Conservation (phyloP, 1,140 invertebrate genomes). For the Luehdorfia chinensis region DNA sequence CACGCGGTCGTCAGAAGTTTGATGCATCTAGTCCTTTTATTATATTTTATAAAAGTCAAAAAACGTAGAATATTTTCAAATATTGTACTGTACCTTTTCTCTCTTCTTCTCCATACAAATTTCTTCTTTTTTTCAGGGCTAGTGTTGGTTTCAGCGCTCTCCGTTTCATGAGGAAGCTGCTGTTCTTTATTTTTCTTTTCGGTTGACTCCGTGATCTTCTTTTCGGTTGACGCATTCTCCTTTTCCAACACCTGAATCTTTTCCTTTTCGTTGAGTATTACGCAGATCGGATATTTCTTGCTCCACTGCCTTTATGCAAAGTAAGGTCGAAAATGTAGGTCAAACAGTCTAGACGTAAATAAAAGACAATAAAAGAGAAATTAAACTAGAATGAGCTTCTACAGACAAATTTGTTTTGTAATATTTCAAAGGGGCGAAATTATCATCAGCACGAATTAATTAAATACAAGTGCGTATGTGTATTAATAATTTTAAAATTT, state of each 20-base stretch:
- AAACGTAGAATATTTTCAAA: too few relatives aligned
- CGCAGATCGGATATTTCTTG: constrained; percentile 94
- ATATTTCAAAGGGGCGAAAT: too few relatives aligned
- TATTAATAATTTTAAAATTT: too few relatives aligned
- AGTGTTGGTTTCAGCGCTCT: constrained; percentile 53
- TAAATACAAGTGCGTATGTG: not conserved
- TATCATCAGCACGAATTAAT: too few relatives aligned
- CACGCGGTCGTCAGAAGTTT: too few relatives aligned
- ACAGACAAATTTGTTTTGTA: too few relatives aligned
- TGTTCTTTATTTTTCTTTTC: constrained; percentile 53
- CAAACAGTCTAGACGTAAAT: constrained; percentile 1
- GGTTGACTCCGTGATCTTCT: constrained; percentile 31
- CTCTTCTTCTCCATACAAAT: constrained; percentile 60
- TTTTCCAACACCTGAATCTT: constrained; percentile 70
- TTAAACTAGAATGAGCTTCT: too few relatives aligned
- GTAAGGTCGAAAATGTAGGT: constrained; percentile 21
- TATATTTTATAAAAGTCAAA: too few relatives aligned
- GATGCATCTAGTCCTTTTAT: too few relatives aligned
- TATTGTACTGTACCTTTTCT: constrained; percentile 66
- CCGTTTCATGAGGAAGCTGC: constrained; percentile 33
- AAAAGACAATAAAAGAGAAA: not conserved
- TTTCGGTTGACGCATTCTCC: constrained; percentile 37
- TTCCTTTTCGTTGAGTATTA: constrained; percentile 76
- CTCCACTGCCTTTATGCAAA: constrained; percentile 85
- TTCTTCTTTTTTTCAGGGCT: constrained; percentile 68